Evolutionary conservation across 1,140 invertebrate species (phyloP), one percentile per base, ranked within the genome.

Genomic region (Drosophila aff.): DNA sequence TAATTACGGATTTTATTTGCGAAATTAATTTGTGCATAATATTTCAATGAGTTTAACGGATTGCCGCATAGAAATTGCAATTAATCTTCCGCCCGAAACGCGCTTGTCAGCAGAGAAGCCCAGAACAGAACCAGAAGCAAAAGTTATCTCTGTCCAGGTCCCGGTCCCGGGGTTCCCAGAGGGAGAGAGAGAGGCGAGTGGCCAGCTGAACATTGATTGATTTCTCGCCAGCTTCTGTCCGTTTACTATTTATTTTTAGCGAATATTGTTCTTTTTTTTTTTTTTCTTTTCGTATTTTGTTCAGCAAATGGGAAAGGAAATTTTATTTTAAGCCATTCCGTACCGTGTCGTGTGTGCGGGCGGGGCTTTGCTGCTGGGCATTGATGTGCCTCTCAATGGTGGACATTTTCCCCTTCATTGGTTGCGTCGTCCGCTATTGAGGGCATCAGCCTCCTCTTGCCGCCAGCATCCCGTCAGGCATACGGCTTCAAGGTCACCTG

Each of bases 1-100:
- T 81, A 81, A 81, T 82, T 78, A 82, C 59, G 65, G 59, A 76
- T 76, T 72, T 82, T 76, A 55, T 58, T 83, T 76, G 43, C 53
- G 59, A 82, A 87, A 82, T 87, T 64, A 79, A 86, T 86, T 83
- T 87, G 76, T 87, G 83, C 80, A 86, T 87, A 86, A 86, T 87
- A 82, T 87, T 87, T 86, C 79, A 87, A 83, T 86, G 83, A 87
- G 73, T 77, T 86, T 77, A 83, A 83, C 80, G 83, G 71, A 83
- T 79, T 80, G 83, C 60, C 80, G 80, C 83, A 86, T 80, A 87
- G 72, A 82, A 87, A 87, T 83, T 67, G 72, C 77, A 55, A 86
- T 86, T 87, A 76, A 87, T 86, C 83, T 83, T 78, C 47, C 43
- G 41, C 11, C 50, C 64, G 18, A 68, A 60, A 63, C 31, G 36